phyloP scores from a whole-genome alignment of 37 sponge, comb jelly and placozoan species.

The Corticium candelabrum region DNA sequence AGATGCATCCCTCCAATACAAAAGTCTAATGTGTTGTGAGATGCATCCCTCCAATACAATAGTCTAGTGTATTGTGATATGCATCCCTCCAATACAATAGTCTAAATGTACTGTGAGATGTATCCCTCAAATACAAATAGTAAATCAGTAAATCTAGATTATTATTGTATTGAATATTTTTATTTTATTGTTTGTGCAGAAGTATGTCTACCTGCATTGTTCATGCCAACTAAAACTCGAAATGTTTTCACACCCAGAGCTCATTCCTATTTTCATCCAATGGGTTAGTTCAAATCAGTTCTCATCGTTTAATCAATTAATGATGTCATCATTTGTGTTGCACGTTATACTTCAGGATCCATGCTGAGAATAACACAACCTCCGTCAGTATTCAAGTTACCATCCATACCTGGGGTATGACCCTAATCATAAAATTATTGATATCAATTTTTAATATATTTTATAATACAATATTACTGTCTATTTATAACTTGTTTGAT shows the following conservation, averaged over 20 bases:
- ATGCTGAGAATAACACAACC: neutral
- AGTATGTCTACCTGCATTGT: conserved; percentile 68
- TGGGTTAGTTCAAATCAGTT: conserved; percentile 31
- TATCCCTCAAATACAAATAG: neutral
- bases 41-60: too few relatives aligned
- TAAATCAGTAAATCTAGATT: neutral
- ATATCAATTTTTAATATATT: neutral
- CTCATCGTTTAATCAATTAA: neutral
- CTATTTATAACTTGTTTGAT: neutral
- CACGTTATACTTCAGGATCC: too few relatives aligned
- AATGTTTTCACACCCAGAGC: conserved; percentile 63
- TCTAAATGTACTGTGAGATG: too few relatives aligned
- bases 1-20: too few relatives aligned
- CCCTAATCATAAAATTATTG: neutral
- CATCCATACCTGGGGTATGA: neutral
- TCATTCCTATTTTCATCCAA: conserved; percentile 71
- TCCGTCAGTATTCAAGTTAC: neutral
- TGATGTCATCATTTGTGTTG: neutral
- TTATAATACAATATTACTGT: too few relatives aligned
- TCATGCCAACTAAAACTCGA: conserved; percentile 54
- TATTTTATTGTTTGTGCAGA: conserved; percentile 20
- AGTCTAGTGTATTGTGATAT: too few relatives aligned
- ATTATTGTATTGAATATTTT: neutral
- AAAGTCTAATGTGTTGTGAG: too few relatives aligned
- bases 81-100: too few relatives aligned